A percentile compares a stretch with the other conserved stretches of the same genome.
Evolutionary conservation across 1,140 invertebrate genomes (phyloP).

Genomic region (Dendroctonus ponderosae): DNA sequence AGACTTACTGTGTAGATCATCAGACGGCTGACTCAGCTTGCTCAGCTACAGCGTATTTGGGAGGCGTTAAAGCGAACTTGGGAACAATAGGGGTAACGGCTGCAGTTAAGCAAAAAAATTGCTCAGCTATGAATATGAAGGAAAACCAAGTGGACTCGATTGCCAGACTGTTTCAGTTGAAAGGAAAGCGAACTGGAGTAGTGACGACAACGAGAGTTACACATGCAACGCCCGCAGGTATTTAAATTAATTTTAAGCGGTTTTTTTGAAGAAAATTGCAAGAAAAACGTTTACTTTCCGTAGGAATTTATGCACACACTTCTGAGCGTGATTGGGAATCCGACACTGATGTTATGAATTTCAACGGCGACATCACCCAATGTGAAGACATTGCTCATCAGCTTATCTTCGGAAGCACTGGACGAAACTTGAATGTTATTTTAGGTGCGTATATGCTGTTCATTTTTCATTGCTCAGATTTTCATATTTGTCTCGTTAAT

Average conservation of each 20-base stretch:
- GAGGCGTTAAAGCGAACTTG: constrained; percentile 80
- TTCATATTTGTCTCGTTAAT: not conserved
- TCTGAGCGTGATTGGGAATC: constrained; percentile 76
- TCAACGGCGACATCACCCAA: constrained; percentile 48
- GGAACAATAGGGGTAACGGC: constrained; percentile 76
- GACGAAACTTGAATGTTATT: constrained; percentile 64
- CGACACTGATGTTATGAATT: constrained; percentile 60
- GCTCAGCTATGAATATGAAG: constrained; percentile 19
- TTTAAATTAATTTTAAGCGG: not conserved
- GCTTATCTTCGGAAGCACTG: constrained; percentile 66
- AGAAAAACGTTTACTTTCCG: not conserved
- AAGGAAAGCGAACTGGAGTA: constrained; percentile 71
- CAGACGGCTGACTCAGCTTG: constrained; percentile 72
- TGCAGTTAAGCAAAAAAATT: constrained; percentile 51
- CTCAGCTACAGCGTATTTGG: constrained; percentile 76
- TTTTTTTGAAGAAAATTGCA: not conserved
- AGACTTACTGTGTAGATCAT: constrained; percentile 81
- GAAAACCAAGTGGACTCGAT: constrained; percentile 62
- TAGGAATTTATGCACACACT: constrained; percentile 75
- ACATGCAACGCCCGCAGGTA: constrained; percentile 70
- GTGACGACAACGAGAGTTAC: constrained; percentile 79
- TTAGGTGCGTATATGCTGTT: constrained; percentile 45
- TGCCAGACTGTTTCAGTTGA: constrained; percentile 69
- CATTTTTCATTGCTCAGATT: not conserved
- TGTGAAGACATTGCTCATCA: constrained; percentile 77